A percentile compares a stretch with the other conserved stretches of the same genome.
Evolutionary conservation across 2,113 vertebrate species (phyloP).

Genomic region (Lamprotornis superbus): DNA sequence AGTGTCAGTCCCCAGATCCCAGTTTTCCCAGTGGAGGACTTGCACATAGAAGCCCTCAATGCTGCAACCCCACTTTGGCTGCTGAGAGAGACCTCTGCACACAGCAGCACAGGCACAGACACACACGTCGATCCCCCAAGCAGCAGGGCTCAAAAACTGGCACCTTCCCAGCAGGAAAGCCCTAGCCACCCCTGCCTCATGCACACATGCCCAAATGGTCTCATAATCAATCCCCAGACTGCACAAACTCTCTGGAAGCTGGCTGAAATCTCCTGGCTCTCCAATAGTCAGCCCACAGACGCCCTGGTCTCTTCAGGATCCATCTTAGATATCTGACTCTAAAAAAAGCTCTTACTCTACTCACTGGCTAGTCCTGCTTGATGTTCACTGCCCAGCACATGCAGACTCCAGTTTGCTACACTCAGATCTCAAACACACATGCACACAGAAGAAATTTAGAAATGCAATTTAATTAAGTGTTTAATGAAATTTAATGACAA

Average conservation of each 20-base stretch:
- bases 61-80: not conserved
- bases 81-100: not conserved
- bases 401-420: not conserved
- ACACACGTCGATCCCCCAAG: accelerated
- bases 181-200: not conserved
- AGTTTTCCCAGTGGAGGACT: not conserved
- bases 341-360: not conserved
- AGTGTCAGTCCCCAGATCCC: not conserved
- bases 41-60: not conserved
- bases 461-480: not conserved
- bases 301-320: not conserved
- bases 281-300: not conserved
- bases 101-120: not conserved
- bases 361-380: not conserved
- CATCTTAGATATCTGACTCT: not conserved
- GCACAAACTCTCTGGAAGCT: not conserved
- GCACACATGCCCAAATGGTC: not conserved
- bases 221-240: not conserved
- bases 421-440: not conserved
- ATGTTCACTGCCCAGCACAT: not conserved
- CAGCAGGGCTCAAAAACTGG: not conserved
- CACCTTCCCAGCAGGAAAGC: not conserved
- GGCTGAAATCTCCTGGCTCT: not conserved
- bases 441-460: not conserved
- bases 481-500: not conserved